Conservation (phyloP, 2,888 invertebrate genomes). For the Thymelicus sylvestris region DNA sequence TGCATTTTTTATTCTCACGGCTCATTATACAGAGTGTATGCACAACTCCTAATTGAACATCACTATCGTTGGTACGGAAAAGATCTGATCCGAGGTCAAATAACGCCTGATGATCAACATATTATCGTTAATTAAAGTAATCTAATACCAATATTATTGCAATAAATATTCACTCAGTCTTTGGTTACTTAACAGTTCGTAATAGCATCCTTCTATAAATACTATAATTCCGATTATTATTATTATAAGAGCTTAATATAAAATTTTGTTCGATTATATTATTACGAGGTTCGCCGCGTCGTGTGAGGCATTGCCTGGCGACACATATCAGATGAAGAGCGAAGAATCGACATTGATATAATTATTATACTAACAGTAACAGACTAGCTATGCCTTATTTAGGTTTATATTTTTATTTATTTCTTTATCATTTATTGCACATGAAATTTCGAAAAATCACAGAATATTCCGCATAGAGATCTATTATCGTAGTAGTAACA, state of each 20-base stretch:
- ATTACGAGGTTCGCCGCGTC: constrained; percentile 42
- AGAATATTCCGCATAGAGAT: constrained; percentile 70
- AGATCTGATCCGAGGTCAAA: constrained; percentile 24
- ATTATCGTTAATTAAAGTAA: constrained; percentile 57
- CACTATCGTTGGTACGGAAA: constrained; percentile 4
- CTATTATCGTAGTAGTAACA: constrained; percentile 47
- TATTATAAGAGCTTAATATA: constrained; percentile 51
- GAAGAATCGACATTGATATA: constrained; percentile 28
- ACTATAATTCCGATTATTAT: constrained; percentile 56
- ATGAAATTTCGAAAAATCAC: constrained; percentile 69
- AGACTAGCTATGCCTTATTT: constrained; percentile 59
- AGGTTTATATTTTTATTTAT: constrained; percentile 49
- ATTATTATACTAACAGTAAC: constrained; percentile 48
- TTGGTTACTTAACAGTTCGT: constrained; percentile 75
- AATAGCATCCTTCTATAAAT: constrained; percentile 61
- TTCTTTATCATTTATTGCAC: constrained; percentile 64
- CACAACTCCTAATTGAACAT: not conserved
- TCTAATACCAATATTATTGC: constrained; percentile 73
- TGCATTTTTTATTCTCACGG: not conserved
- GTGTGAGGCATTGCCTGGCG: constrained; percentile 43
- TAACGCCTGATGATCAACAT: constrained; percentile 37
- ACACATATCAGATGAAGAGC: constrained; percentile 62
- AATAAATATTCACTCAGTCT: constrained; percentile 78
- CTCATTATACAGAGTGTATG: no score
- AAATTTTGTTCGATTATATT: constrained; percentile 57